Evolutionary conservation across 2,113 vertebrate genomes (phyloP).

Genomic region (Agapornis roseicollis): DNA sequence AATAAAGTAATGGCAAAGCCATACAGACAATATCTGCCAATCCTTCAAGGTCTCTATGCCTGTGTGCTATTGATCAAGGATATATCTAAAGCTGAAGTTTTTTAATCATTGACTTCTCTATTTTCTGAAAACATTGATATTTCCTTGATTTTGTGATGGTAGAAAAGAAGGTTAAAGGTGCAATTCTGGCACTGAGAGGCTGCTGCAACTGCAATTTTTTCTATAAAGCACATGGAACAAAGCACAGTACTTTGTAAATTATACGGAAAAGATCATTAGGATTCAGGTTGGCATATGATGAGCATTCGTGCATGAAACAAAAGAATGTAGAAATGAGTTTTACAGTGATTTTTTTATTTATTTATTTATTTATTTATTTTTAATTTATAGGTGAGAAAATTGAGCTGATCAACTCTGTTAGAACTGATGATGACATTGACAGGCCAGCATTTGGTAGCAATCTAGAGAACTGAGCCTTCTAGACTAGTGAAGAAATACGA

Average conservation of each 20-base stretch:
- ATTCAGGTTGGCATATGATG: neutral
- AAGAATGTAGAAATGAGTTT: neutral
- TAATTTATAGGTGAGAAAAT: neutral
- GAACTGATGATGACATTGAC: neutral
- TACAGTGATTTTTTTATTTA: neutral
- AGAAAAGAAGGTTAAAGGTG: neutral
- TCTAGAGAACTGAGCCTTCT: neutral
- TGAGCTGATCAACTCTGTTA: neutral
- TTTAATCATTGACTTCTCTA: neutral
- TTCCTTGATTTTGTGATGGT: neutral
- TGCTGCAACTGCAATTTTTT: neutral
- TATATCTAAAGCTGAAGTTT: neutral
- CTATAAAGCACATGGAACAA: neutral
- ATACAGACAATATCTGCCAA: neutral
- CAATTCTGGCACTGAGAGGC: neutral
- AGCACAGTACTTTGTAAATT: neutral
- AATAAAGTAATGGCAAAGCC: neutral
- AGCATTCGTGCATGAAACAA: neutral
- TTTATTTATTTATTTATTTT: neutral
- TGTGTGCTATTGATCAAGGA: too few species aligned
- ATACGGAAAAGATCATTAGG: neutral
- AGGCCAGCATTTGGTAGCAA: neutral
- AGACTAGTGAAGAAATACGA: neutral
- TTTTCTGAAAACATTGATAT: neutral
- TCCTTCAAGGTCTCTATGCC: neutral